Evolutionary conservation across 2,888 invertebrate genomes (phyloP).

Genomic region (Brenthis daphne): DNA sequence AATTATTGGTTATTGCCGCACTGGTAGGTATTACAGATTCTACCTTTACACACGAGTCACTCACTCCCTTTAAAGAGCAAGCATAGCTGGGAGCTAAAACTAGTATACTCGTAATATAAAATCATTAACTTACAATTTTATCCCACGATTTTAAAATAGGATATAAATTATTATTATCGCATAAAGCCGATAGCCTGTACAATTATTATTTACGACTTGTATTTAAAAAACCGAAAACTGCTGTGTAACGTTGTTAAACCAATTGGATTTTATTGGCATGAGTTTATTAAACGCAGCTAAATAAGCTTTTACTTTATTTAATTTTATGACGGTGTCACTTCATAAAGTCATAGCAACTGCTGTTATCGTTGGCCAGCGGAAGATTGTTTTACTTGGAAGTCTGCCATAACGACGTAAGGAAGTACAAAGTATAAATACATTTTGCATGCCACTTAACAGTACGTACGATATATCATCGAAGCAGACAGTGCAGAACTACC

Average conservation of each 20-base stretch:
- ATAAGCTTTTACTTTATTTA: slow-evolving; percentile 21
- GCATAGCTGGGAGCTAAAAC: neutral
- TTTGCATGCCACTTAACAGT: slow-evolving; percentile 80
- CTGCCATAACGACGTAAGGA: slow-evolving; percentile 78
- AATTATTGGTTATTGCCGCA: too few species aligned
- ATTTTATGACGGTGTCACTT: slow-evolving; percentile 65
- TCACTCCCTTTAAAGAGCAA: neutral
- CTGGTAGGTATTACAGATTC: too few species aligned
- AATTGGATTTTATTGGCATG: slow-evolving; percentile 3
- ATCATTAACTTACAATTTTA: neutral
- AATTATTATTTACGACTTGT: slow-evolving; percentile 13
- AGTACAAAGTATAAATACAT: slow-evolving; percentile 80
- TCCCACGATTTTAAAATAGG: slow-evolving; percentile 1
- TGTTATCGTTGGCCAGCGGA: slow-evolving; percentile 68
- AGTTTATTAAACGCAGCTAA: slow-evolving; percentile 10
- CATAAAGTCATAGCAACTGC: slow-evolving; percentile 67
- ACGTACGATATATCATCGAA: slow-evolving; percentile 66
- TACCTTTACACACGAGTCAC: too few species aligned
- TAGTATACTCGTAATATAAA: neutral
- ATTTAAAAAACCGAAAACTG: slow-evolving; percentile 12
- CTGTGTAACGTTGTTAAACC: neutral
- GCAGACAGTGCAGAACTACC: slow-evolving; percentile 55
- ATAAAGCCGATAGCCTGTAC: slow-evolving; percentile 15
- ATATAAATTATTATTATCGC: slow-evolving; percentile 18
- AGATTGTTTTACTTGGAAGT: slow-evolving; percentile 79